phyloP scores from a whole-genome alignment of 2,113 vertebrate species.

The Argyrosomus japonicus region DNA sequence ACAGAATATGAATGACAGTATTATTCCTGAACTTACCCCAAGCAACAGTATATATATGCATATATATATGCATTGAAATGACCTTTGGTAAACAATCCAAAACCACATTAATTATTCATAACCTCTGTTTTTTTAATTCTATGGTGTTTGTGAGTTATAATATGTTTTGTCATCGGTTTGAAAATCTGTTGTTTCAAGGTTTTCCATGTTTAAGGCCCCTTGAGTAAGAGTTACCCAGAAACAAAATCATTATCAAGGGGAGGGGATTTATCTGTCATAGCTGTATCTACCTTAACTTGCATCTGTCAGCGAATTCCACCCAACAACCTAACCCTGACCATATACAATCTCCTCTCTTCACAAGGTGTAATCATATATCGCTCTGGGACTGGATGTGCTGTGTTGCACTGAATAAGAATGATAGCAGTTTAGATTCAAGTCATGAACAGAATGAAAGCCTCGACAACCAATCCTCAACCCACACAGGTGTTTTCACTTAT shows the following conservation, averaged over 20 bases:
- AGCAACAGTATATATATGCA: neutral
- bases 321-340: neutral
- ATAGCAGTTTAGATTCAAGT: neutral
- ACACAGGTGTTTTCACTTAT: neutral
- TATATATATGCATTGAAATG: slow-evolving; percentile 4
- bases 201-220: neutral
- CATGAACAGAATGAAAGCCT: neutral
- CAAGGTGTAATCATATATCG: neutral
- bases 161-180: neutral
- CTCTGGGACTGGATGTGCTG: neutral
- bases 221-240: neutral
- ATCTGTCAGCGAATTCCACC: neutral
- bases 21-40: neutral
- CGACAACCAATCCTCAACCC: neutral
- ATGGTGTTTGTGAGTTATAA: neutral
- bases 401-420: neutral
- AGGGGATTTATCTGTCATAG: neutral
- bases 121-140: slow-evolving; percentile 1
- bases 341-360: neutral
- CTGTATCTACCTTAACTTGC: neutral
- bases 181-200: neutral
- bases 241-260: neutral
- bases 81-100: slow-evolving; percentile 15
- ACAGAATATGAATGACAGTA: slow-evolving; percentile 26
- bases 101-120: slow-evolving; percentile 28